Evolutionary conservation across 2,113 vertebrate species (phyloP), one percentile per base, ranked within the genome.

Genomic region (Chionis minor): DNA sequence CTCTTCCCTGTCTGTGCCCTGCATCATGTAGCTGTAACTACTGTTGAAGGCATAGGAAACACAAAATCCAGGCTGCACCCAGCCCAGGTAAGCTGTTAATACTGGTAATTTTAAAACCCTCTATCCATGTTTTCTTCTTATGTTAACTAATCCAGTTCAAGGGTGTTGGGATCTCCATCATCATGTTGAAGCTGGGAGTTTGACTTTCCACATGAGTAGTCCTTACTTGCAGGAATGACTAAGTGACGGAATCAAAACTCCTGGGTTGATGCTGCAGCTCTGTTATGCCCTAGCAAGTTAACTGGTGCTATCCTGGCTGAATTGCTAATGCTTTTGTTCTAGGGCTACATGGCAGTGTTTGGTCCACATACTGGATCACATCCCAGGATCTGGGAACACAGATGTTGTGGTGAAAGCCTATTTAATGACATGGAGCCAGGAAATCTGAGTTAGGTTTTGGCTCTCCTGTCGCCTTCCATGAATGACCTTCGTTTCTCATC

Each of bases 31-130:
- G 99, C 99, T 4, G 98, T 99, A 94, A 99, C 99, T 5, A 99
- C 99, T 0, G 98, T 99, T 91, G 99, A 99, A 97, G 99, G 99
- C 30, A 99, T 99, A 33, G 99, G 99, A 89, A 99, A 98, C 49
- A 98, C 99, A 66, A 98, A 99, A 56, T 98, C 98, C 3, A 98
- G 98, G 71, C 90, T 99, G n/a, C 99, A 99, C 65, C 99, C 99
- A 4, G 99, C 99, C 2, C 99, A 99, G 99, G 99, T 98, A 90
- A 96, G 79, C 20, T 88, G 6, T 42, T 65, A 23, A 62, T 59
- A 19, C 8, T 12, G 35, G 16, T 59, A 79, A 70, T 8, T 92
- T 86, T 12, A 73, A 83, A 71, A 11, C 4, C 5, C 8, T 56
- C 32, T 55, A 2, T 32, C 10, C 8, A 6, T 69, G 2, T 49